Evolutionary conservation across 2,888 invertebrate species (phyloP).

Genomic region (Acanthosepion lycidas): DNA sequence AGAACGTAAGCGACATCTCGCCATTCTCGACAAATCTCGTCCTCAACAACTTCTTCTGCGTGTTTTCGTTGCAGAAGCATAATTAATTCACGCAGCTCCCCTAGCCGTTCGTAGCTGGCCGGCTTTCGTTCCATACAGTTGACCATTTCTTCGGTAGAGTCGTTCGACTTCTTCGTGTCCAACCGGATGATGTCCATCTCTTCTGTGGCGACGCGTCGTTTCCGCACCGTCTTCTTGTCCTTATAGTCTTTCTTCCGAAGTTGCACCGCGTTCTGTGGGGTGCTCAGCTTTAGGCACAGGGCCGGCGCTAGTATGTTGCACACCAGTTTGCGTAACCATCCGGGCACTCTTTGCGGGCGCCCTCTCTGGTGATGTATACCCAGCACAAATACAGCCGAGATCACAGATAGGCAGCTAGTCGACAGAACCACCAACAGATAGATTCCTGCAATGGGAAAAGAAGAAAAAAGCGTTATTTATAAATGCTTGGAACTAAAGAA

Average conservation of each 20-base stretch:
- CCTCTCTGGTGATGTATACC: constrained; percentile 70
- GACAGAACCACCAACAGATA: constrained; percentile 71
- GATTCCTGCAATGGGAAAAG: constrained; percentile 62
- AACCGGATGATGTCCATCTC: constrained; percentile 49
- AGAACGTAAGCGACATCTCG: constrained; percentile 65
- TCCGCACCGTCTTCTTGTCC: constrained; percentile 46
- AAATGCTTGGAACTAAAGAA: too few relatives aligned
- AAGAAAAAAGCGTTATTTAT: neutral
- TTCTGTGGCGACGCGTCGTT: constrained; percentile 48
- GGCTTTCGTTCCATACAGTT: constrained; percentile 51
- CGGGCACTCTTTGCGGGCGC: constrained; percentile 62
- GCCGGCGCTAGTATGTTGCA: constrained; percentile 59
- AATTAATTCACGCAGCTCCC: constrained; percentile 59
- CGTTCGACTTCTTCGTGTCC: constrained; percentile 48
- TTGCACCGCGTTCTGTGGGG: constrained; percentile 33
- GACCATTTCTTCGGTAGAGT: constrained; percentile 38
- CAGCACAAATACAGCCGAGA: constrained; percentile 69
- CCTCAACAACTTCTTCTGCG: constrained; percentile 59
- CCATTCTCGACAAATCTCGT: constrained; percentile 65
- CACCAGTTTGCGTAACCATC: constrained; percentile 61
- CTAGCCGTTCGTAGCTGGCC: constrained; percentile 49
- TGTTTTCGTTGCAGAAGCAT: constrained; percentile 61
- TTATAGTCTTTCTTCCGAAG: neutral
- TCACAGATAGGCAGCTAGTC: constrained; percentile 70
- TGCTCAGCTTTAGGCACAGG: constrained; percentile 51